A percentile compares a stretch with the other conserved stretches of the same genome.
phyloP scores from a whole-genome alignment of 2,888 invertebrate genomes.

The Entomobrya proxima region DNA sequence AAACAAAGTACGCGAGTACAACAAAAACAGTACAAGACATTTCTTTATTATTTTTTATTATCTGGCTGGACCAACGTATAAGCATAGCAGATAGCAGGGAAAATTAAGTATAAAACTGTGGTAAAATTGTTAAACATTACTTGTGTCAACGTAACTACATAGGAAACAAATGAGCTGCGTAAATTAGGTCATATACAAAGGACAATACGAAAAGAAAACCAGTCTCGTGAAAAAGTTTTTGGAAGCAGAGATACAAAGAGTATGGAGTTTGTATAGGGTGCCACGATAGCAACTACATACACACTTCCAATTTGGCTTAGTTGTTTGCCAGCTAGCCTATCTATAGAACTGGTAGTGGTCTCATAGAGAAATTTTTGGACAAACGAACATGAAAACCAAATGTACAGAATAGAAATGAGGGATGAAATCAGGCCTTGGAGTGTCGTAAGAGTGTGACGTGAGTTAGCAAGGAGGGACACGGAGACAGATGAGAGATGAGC shows the following conservation, averaged over 20 bases:
- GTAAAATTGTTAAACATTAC: constrained; percentile 43
- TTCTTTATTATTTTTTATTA: not conserved
- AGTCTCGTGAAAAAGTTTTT: not conserved
- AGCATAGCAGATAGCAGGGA: constrained; percentile 21
- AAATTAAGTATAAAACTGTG: constrained; percentile 27
- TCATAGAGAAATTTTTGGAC: not conserved
- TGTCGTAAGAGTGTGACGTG: constrained; percentile 65
- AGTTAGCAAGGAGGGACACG: constrained; percentile 51
- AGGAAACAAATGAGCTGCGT: constrained; percentile 45
- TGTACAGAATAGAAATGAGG: constrained; percentile 54
- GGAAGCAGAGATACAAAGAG: not conserved
- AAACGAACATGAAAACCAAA: constrained; percentile 39
- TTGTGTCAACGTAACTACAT: constrained; percentile 34
- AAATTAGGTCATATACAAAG: constrained; percentile 51
- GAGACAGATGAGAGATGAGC: constrained; percentile 59
- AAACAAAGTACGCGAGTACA: not conserved
- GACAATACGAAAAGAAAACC: not conserved
- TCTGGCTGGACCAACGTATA: not conserved
- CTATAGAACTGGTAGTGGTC: no score
- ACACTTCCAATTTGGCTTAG: no score
- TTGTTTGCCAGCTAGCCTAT: no score
- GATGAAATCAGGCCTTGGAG: constrained; percentile 65
- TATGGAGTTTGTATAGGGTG: not conserved
- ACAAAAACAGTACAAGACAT: not conserved
- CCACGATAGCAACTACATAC: not conserved